A percentile compares a stretch with the other conserved stretches of the same genome.
Conservation (phyloP, 2,797 vertebrate species). For the Coluber constrictor region DNA sequence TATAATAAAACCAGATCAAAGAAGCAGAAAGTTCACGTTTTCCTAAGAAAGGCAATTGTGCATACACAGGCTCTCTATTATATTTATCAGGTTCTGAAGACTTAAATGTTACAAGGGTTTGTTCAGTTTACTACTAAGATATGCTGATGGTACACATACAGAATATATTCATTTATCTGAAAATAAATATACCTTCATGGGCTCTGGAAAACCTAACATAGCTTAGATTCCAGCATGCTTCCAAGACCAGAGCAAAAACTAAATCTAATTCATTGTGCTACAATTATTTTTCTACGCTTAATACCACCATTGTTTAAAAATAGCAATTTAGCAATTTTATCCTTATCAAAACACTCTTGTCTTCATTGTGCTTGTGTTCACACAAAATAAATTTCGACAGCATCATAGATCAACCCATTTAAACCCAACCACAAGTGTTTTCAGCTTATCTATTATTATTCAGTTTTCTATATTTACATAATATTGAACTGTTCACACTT, state of each 20-base stretch:
- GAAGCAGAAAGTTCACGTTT: neutral
- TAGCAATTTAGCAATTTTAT: neutral
- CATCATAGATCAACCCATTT: neutral
- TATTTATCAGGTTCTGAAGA: neutral
- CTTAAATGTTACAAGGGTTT: neutral
- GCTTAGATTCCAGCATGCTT: neutral
- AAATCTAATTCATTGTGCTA: neutral
- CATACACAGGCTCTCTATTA: neutral
- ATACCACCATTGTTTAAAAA: neutral
- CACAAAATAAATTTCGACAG: neutral
- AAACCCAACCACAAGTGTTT: neutral
- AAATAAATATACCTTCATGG: neutral
- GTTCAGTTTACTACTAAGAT: neutral
- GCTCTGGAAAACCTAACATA: neutral
- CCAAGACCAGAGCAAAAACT: neutral
- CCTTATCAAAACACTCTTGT: neutral
- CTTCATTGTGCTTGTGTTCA: neutral
- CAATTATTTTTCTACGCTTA: neutral
- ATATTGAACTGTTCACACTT: neutral
- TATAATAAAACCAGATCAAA: neutral
- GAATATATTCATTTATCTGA: neutral
- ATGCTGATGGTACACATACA: neutral
- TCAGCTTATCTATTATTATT: neutral
- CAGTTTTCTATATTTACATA: neutral
- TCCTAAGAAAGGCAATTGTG: neutral